A percentile compares a stretch with the other conserved stretches of the same genome.
Conservation (phyloP, 2,797 vertebrate genomes). For the Xenopus petersii region DNA sequence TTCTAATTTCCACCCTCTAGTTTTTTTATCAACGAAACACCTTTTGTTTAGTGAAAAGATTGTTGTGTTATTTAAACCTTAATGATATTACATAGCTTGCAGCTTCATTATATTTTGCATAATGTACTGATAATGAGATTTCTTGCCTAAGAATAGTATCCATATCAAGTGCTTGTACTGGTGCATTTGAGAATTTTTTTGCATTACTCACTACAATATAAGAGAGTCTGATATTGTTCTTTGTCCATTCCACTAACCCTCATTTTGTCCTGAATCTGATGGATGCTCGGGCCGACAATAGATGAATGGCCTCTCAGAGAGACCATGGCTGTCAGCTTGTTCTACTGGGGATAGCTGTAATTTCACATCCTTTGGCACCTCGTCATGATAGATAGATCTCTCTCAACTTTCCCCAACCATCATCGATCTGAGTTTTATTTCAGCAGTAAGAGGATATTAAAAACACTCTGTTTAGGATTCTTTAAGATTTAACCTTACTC, state of each 20-base stretch:
- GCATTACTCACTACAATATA: slow-evolving; percentile 47
- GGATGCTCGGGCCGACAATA: slow-evolving; percentile 51
- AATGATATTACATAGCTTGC: slow-evolving; percentile 6
- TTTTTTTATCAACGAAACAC: neutral
- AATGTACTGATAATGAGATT: slow-evolving; percentile 5
- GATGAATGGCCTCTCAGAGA: slow-evolving; percentile 52
- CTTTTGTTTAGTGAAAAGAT: slow-evolving; percentile 3
- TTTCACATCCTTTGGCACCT: slow-evolving; percentile 53
- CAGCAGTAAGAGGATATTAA: slow-evolving; percentile 63
- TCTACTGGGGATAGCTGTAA: slow-evolving; percentile 49
- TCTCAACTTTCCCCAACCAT: slow-evolving; percentile 56
- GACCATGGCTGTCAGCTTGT: slow-evolving; percentile 57
- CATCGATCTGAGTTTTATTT: slow-evolving; percentile 62
- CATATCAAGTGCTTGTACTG: slow-evolving; percentile 48
- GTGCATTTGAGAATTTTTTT: slow-evolving; percentile 40
- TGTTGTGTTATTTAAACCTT: neutral
- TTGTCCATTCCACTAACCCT: slow-evolving; percentile 58
- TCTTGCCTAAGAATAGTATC: neutral
- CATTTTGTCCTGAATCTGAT: slow-evolving; percentile 55
- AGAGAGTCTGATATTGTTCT: slow-evolving; percentile 54
- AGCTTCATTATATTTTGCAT: slow-evolving; percentile 13
- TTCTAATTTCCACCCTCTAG: no score
- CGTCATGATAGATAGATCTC: slow-evolving; percentile 57
- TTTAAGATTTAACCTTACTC: slow-evolving; percentile 54
- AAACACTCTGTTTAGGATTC: slow-evolving; percentile 62